Percentiles rank a stretch among this genome's conserved stretches.
These are phyloP conservation scores for Chymomyza costata DNA, from an alignment of 1,140 invertebrate species.

Conservation along the genomic window DNA sequence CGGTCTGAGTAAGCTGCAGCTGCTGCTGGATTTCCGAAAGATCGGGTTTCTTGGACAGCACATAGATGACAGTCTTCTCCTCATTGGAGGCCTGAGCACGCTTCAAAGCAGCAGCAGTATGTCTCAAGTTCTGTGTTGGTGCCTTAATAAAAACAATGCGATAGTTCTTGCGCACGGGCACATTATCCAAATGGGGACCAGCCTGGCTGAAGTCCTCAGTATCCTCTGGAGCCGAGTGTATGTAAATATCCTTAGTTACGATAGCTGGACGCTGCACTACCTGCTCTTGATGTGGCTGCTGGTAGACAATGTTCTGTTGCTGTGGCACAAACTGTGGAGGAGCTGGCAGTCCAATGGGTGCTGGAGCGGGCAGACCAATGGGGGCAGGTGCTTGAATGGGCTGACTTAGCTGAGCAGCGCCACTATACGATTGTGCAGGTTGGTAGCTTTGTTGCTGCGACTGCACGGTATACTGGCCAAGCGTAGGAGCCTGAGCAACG, in stretches of 20 bases:
- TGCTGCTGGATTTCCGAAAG: conserved; percentile 64
- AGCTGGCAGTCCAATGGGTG: conserved; percentile 10
- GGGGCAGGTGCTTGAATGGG: conserved; percentile 18
- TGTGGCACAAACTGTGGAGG: conserved; percentile 10
- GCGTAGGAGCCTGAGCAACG: conserved; percentile 14
- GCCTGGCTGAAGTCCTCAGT: conserved; percentile 47
- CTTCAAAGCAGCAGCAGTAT: conserved; percentile 78
- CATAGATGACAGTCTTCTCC: conserved; percentile 91
- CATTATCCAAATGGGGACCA: conserved; percentile 41
- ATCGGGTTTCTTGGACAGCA: conserved; percentile 83
- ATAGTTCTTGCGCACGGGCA: conserved; percentile 85
- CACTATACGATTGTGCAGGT: conserved; percentile 2
- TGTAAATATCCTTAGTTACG: conserved; percentile 70
- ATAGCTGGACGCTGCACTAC: conserved; percentile 61
- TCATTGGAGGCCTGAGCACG: conserved; percentile 80
- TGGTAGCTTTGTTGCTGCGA: conserved; percentile 20
- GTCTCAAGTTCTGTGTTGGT: conserved; percentile 82
- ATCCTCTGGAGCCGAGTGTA: conserved; percentile 71
- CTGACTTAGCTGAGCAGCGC: conserved; percentile 12
- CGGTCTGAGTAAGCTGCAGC: conserved; percentile 53
- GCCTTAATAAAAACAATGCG: conserved; percentile 93
- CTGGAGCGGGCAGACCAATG: neutral
- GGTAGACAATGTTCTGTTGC: too few species aligned
- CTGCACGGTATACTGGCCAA: conserved; percentile 24
- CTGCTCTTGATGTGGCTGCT: conserved; percentile 44